Percentiles rank a stretch among this genome's conserved stretches.
Evolutionary conservation across 30 jellyfish, hydroid and myxozoan genomes (phyloP).

Genomic region (Hydractinia echinata): DNA sequence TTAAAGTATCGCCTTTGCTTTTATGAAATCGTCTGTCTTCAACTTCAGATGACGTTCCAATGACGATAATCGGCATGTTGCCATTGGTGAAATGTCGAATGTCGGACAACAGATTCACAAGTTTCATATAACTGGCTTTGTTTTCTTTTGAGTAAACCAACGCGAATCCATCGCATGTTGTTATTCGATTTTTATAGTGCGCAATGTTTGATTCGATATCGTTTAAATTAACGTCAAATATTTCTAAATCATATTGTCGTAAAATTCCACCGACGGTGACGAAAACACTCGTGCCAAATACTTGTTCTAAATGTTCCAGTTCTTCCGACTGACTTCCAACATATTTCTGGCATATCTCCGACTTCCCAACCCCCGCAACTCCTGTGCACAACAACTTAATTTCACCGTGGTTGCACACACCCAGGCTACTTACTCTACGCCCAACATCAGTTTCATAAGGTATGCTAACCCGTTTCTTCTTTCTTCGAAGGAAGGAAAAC

Average conservation of each 20-base stretch:
- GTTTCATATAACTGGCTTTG: not conserved
- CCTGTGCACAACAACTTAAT: not conserved
- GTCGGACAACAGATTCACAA: not conserved
- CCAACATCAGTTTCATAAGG: too few relatives aligned
- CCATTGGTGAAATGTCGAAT: not conserved
- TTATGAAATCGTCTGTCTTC: too few relatives aligned
- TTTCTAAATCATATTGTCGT: slow-evolving; percentile 11
- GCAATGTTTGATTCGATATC: not conserved
- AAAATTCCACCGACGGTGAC: slow-evolving; percentile 6
- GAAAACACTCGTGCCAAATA: not conserved
- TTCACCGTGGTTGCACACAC: slow-evolving; percentile 16
- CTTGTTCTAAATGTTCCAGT: not conserved
- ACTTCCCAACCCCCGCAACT: not conserved
- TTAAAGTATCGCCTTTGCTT: too few relatives aligned
- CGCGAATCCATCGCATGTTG: not conserved
- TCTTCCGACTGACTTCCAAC: not conserved
- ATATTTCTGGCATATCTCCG: not conserved
- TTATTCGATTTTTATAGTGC: not conserved
- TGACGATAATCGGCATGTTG: not conserved
- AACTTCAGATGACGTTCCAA: not conserved
- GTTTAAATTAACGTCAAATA: slow-evolving; percentile 6
- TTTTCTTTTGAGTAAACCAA: not conserved
- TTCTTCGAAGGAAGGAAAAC: too few relatives aligned
- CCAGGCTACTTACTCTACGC: slow-evolving; percentile 3
- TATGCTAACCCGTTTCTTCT: too few relatives aligned